Conservation (phyloP, 2,113 vertebrate genomes). For the Carassius auratus region DNA sequence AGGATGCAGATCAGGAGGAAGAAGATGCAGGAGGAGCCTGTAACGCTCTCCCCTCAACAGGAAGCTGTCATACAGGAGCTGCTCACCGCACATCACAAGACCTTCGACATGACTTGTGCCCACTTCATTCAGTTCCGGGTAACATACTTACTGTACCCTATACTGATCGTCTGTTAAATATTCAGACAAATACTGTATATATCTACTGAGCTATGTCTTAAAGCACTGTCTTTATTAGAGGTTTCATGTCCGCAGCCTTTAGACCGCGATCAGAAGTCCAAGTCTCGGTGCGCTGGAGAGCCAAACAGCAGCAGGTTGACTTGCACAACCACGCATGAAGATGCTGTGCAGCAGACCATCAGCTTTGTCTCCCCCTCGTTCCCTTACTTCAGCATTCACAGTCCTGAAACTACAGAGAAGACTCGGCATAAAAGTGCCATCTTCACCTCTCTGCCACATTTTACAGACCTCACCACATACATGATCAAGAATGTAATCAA, state of each 20-base stretch:
- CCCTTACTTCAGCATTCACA: background rate
- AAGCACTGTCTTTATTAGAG: background rate
- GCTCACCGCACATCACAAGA: slow-evolving; percentile 68
- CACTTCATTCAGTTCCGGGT: slow-evolving; percentile 75
- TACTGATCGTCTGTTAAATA: background rate
- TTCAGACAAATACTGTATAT: background rate
- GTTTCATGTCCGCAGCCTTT: slow-evolving; percentile 55
- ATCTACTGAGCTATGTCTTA: background rate
- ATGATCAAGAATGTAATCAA: slow-evolving; percentile 79
- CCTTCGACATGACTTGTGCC: slow-evolving; percentile 72
- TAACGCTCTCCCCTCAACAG: slow-evolving; percentile 68
- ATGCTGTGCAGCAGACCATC: background rate
- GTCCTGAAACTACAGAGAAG: background rate
- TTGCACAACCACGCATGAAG: background rate
- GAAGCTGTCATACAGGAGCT: slow-evolving; percentile 68
- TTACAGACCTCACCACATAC: slow-evolving; percentile 74
- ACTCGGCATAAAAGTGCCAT: background rate
- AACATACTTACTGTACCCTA: slow-evolving; percentile 24
- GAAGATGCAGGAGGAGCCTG: slow-evolving; percentile 48
- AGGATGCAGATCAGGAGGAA: slow-evolving; percentile 71
- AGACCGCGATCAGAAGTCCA: slow-evolving; percentile 46
- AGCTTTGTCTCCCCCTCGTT: background rate
- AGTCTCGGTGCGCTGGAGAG: background rate
- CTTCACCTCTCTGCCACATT: slow-evolving; percentile 73
- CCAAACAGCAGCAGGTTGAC: background rate